Conservation (phyloP, 2,113 vertebrate genomes). For the Eonycteris spelaea region DNA sequence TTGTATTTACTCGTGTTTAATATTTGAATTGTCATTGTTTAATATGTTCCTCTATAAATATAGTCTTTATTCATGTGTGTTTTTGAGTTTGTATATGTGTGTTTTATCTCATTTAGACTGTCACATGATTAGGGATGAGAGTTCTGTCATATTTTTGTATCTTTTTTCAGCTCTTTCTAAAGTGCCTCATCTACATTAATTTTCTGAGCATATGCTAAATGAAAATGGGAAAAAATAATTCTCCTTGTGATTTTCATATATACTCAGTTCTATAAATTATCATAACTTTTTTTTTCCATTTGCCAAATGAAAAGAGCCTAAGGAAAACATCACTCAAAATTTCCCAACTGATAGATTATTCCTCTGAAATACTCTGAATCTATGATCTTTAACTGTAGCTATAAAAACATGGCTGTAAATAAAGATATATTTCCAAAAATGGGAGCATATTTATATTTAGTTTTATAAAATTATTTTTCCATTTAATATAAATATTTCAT, state of each 20-base stretch:
- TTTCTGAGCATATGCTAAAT: background rate
- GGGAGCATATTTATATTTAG: background rate
- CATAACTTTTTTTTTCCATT: background rate
- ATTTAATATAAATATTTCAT: background rate
- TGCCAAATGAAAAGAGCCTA: background rate
- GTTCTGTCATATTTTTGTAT: background rate
- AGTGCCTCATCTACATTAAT: background rate
- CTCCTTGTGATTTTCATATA: background rate
- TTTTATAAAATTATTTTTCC: background rate
- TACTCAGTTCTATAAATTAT: background rate
- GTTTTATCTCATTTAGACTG: background rate
- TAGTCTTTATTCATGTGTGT: background rate
- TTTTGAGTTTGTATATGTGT: background rate
- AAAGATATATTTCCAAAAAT: background rate
- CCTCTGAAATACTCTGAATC: background rate
- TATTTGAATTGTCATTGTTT: background rate
- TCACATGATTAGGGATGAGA: background rate
- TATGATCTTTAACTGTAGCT: background rate
- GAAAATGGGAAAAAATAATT: background rate
- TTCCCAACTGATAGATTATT: background rate
- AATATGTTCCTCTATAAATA: background rate
- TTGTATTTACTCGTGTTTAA: background rate
- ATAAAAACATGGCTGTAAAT: background rate
- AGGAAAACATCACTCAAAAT: background rate
- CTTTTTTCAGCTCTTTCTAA: background rate